phyloP scores from a whole-genome alignment of 1,140 invertebrate genomes.

The Drosophila willistoni region DNA sequence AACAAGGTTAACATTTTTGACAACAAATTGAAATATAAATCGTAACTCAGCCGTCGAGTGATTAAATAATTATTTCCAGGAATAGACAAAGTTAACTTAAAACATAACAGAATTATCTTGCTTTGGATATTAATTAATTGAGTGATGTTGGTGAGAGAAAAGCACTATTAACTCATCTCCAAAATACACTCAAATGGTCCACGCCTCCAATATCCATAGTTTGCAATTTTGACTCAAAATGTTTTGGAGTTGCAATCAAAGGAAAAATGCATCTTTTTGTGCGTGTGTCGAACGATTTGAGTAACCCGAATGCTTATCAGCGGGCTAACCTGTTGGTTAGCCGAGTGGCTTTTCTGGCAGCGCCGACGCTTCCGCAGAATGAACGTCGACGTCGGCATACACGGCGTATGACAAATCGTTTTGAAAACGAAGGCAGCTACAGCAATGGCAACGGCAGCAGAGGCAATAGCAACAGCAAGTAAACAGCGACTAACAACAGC shows the following conservation, averaged over 20 bases:
- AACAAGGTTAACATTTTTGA: no score
- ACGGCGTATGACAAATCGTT: constrained; percentile 34
- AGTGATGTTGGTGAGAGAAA: background rate
- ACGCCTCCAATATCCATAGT: background rate
- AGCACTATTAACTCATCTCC: constrained; percentile 25
- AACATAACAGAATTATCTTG: no score
- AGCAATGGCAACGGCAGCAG: background rate
- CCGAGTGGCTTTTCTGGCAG: constrained; percentile 17
- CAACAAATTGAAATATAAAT: no score
- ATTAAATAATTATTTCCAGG: no score
- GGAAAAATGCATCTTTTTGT: constrained; percentile 19
- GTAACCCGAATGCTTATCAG: constrained; percentile 66
- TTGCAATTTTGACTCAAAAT: constrained; percentile 14
- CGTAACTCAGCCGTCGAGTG: no score
- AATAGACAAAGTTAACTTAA: no score
- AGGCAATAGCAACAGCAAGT: constrained; percentile 2
- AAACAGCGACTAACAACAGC: constrained; percentile 13
- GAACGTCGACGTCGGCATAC: constrained; percentile 18
- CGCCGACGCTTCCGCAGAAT: background rate
- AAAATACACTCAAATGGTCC: background rate
- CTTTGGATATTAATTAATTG: background rate
- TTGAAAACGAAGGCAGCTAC: constrained; percentile 29
- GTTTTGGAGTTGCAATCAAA: constrained; percentile 22
- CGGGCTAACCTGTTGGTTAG: constrained; percentile 71
- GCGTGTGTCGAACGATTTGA: constrained; percentile 21